Evolutionary conservation across 35 echinoderm and acorn worm species (phyloP).

Genomic region (Diadema setosum): DNA sequence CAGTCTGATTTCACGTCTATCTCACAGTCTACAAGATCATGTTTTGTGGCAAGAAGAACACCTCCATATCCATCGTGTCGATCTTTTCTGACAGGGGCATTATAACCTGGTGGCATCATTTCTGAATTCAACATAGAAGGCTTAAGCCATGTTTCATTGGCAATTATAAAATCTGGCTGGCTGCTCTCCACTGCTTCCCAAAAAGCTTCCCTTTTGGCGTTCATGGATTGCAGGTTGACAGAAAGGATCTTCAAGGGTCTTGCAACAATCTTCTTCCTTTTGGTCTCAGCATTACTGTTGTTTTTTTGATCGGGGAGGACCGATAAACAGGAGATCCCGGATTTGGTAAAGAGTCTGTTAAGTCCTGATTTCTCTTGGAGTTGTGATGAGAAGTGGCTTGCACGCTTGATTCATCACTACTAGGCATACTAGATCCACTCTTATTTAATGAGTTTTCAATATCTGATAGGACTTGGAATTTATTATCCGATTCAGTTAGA

Average conservation of each 20-base stretch:
- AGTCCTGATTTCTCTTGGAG: background rate
- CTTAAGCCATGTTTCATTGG: constrained; percentile 37
- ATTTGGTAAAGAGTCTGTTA: too few relatives aligned
- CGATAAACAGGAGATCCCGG: too few relatives aligned
- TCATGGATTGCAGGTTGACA: constrained; percentile 1
- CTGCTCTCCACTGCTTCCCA: too few relatives aligned
- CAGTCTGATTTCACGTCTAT: background rate
- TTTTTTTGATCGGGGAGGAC: constrained; percentile 11
- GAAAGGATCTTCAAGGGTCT: background rate
- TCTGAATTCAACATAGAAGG: background rate
- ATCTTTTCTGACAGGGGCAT: background rate
- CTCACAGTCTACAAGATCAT: constrained; percentile 33
- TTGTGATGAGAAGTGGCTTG: background rate
- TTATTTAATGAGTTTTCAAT: too few relatives aligned
- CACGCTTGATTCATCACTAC: background rate
- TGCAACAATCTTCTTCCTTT: background rate
- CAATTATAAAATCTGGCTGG: constrained; percentile 10
- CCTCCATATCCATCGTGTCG: background rate
- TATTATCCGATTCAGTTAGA: background rate
- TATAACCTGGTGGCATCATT: constrained; percentile 18
- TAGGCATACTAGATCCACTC: too few relatives aligned
- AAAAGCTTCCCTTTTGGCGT: too few relatives aligned
- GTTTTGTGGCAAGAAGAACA: constrained; percentile 3
- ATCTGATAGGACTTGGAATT: too few relatives aligned
- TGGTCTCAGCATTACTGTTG: background rate